These are phyloP conservation scores for Anas platyrhynchos DNA, from an alignment of 2,113 vertebrate species.

Conservation along the genomic window DNA sequence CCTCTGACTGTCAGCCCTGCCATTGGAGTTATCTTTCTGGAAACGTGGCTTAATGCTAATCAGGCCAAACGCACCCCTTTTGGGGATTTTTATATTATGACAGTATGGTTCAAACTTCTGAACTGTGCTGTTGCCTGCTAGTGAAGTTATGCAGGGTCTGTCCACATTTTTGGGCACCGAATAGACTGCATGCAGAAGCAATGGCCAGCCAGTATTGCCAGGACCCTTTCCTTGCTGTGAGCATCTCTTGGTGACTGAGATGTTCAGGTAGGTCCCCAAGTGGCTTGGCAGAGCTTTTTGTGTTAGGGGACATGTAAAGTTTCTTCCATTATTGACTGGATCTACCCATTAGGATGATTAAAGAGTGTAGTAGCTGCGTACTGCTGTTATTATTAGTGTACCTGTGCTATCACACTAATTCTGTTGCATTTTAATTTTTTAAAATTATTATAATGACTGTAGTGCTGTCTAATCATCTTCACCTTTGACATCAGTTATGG, in stretches of 20 bases:
- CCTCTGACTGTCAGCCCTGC: neutral
- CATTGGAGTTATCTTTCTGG: neutral
- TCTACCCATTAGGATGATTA: neutral
- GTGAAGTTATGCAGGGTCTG: neutral
- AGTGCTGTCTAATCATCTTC: conserved; percentile 31
- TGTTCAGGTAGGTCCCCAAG: neutral
- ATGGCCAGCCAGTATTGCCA: accelerated
- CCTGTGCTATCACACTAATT: neutral
- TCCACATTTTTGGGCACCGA: neutral
- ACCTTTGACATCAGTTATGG: conserved; percentile 29
- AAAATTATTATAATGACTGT: conserved; percentile 35
- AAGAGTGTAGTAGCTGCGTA: neutral
- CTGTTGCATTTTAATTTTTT: conserved; percentile 42
- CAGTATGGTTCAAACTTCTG: neutral
- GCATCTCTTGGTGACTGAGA: neutral
- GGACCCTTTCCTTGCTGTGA: neutral
- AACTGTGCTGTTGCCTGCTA: neutral
- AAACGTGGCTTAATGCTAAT: neutral
- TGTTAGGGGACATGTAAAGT: neutral
- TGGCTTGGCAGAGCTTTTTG: neutral
- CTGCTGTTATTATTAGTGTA: neutral
- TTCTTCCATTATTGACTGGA: neutral
- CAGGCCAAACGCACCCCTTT: no score
- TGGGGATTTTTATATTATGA: neutral
- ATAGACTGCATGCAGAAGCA: neutral